Evolutionary conservation across 2,888 invertebrate species (phyloP), one percentile per base, ranked within the genome.

Genomic region (Tetheella fluctuosa): DNA sequence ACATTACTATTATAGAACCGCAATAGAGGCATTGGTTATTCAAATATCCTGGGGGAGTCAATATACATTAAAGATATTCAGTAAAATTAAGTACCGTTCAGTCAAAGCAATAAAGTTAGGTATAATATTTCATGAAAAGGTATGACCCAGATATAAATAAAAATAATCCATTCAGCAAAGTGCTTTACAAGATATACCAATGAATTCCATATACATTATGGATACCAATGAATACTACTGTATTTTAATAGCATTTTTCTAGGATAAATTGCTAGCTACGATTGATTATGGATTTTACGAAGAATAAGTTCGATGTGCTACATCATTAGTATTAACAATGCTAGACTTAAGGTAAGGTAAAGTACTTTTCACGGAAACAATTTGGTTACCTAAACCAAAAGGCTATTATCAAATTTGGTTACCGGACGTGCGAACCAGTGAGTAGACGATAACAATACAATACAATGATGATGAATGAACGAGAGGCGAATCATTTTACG

Each of bases 361-460:
- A 7, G 34, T 37, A 3, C 1, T 37, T 37, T 37, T 37, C 37
- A 34, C 37, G 15, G 2, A 42, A 42, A 17, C 20, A 20, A 20
- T 48, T 48, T 48, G 48, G 48, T 48, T 48, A 48, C 20, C 20
- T 48, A 20, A 48, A 48, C 20, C 48, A 48, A 48, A 48, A 48
- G n/a, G 42, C 42, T 42, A 17, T 42, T 42, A 69, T 72, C 60
- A 73, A 67, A 74, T 74, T 64, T 54, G 59, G 70, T 60, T 67
- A 70, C 60, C 67, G 72, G 67, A 67, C 70, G 72, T 72, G 68
- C 72, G 68, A 65, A 63, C 57, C 66, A 63, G 68, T 79, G 80
- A 83, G 73, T 75, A 74, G 69, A 70, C 76, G 77, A 72, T 77
- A 70, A 71, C 64, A 67, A 64, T 69, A 80, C 73, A 71, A 76